phyloP scores from a whole-genome alignment of 2,113 vertebrate species.

The Albula goreensis region DNA sequence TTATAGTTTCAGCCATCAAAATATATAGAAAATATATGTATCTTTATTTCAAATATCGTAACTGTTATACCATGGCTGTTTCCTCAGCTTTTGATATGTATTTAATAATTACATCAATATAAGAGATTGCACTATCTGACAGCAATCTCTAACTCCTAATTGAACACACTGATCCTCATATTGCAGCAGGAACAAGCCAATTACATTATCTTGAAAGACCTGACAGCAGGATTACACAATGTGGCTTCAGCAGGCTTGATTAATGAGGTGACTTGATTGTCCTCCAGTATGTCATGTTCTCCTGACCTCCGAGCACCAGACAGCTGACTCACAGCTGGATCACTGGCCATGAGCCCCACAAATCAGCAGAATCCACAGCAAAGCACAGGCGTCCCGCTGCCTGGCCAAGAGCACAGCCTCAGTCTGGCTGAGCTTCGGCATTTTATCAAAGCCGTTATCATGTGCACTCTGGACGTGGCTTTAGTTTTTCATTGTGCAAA shows the following conservation, averaged over 20 bases:
- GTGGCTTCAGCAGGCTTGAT: neutral
- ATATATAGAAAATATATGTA: neutral
- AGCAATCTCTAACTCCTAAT: neutral
- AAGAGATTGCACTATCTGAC: neutral
- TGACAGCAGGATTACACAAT: neutral
- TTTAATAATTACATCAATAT: neutral
- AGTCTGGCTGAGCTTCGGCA: neutral
- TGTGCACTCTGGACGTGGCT: neutral
- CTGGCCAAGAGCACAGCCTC: neutral
- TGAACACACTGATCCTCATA: slow-evolving; percentile 7
- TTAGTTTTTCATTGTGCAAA: neutral
- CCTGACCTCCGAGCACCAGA: slow-evolving; percentile 5
- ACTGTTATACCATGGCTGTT: neutral
- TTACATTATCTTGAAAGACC: neutral
- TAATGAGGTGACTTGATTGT: slow-evolving; percentile 14
- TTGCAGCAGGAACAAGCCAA: neutral
- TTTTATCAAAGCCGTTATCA: slow-evolving; percentile 1
- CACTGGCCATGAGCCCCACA: slow-evolving; percentile 7
- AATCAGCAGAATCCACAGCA: slow-evolving; percentile 18
- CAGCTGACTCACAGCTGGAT: slow-evolving; percentile 28
- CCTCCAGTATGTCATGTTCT: slow-evolving; percentile 21
- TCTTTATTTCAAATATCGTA: neutral
- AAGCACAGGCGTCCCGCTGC: neutral
- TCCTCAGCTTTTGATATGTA: neutral
- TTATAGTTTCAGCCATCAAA: neutral